Base-by-base conservation (phyloP, 2,113 vertebrate species). In the Dascyllus trimaculatus region DNA sequence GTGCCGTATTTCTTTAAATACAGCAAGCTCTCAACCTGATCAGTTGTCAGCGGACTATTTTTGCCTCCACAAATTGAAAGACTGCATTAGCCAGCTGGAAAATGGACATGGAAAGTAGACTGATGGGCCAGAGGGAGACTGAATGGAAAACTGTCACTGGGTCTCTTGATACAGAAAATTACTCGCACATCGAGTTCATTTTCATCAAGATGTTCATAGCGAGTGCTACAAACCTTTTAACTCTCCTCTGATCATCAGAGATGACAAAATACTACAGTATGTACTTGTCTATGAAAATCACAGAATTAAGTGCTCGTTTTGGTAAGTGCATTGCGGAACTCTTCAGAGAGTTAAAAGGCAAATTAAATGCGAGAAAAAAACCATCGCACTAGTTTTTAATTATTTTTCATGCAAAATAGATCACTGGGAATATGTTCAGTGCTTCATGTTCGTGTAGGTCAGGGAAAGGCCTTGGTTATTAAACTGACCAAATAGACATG, bases 401-500 rank as follows among this genome's bases (percentile, higher is more conserved):
- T 75, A 81, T 91, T 89, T 87, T 86, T 63, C 35, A 82, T 82
- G 74, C 78, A 89, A 84, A 91, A 66, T 54, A 83, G 72, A 88
- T 77, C 66, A 58, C 5, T 68, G 79, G 75, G 67, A 81, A 73
- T 78, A 67, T 77, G 69, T 74, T 69, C 53, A 46, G 75, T 1
- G 61, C 56, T 46, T 38, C 11, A 1, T 68, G 71, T 81, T 86
- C 58, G 9, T 60, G 72, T 64, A 72, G 80, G 82, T 90, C 84
- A 75, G 17, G 25, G 13, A 60, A 58, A 87, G 73, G 63, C 71
- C 57, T 62, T 59, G 71, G 67, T 80, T 88, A 91, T 86, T 91
- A 85, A 88, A 84, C 85, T 89, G 80, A 59, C 75, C 78, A 92
- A 92, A 91, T 74, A 91, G 80, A 88, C 72, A 80, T 57, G 63